phyloP scores from a whole-genome alignment of 2,888 invertebrate species.

The Netelia virgata region DNA sequence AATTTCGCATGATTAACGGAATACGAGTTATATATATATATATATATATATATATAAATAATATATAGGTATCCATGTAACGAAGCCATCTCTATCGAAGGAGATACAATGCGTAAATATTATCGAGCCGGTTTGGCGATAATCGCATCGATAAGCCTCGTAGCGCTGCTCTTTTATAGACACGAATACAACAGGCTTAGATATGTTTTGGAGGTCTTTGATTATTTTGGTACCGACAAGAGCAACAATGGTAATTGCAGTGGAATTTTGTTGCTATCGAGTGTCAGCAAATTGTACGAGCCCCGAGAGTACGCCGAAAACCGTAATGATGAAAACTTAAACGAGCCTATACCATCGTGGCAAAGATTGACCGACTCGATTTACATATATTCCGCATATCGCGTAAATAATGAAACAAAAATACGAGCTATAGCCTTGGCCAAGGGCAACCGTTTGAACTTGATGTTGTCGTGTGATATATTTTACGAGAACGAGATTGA shows the following conservation, averaged over 20 bases:
- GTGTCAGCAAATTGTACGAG: not conserved
- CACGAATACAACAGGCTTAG: conserved; percentile 94
- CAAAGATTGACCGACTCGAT: conserved; percentile 88
- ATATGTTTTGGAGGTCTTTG: conserved; percentile 93
- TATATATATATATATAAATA: not conserved
- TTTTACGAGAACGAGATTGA: conserved; percentile 88
- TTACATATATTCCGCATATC: conserved; percentile 89
- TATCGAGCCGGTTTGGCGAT: conserved; percentile 91
- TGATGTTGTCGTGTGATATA: conserved; percentile 89
- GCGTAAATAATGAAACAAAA: conserved; percentile 86
- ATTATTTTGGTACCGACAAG: conserved; percentile 91
- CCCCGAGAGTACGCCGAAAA: conserved; percentile 66
- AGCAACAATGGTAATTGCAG: conserved; percentile 85
- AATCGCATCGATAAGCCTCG: conserved; percentile 90
- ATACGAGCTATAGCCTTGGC: conserved; percentile 89
- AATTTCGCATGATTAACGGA: no score
- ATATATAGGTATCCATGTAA: not conserved
- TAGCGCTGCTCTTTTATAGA: conserved; percentile 92
- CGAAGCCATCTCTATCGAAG: no score
- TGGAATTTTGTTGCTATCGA: not conserved
- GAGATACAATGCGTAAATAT: conserved; percentile 91
- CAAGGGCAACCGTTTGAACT: conserved; percentile 84
- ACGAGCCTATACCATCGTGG: conserved; percentile 88
- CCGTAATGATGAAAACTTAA: conserved; percentile 82
- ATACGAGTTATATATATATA: not conserved